Conservation (phyloP, 2,113 vertebrate genomes). For the Zosterops lateralis region DNA sequence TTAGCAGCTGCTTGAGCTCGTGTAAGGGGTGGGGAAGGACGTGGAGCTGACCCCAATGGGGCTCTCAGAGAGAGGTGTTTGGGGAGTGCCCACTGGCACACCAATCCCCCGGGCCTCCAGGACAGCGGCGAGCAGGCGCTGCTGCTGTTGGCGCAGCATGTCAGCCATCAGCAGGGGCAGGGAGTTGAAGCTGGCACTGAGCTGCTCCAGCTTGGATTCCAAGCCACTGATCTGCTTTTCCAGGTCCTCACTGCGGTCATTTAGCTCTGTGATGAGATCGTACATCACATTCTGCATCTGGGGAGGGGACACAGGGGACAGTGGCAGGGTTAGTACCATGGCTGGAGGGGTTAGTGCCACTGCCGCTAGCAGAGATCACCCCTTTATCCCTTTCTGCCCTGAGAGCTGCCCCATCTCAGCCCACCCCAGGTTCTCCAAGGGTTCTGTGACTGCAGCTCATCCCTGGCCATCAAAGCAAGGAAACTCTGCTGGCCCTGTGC, state of each 20-base stretch:
- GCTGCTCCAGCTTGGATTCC: slow-evolving; percentile 92
- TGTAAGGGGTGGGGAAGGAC: slow-evolving; percentile 84
- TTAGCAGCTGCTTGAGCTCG: slow-evolving; percentile 91
- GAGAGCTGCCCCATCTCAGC: not conserved
- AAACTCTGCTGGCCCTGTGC: not conserved
- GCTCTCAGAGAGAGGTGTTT: slow-evolving; percentile 77
- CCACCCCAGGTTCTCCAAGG: not conserved
- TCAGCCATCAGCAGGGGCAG: slow-evolving; percentile 89
- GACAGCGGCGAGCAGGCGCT: slow-evolving; percentile 86
- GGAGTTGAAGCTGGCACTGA: slow-evolving; percentile 85
- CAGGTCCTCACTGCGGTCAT: slow-evolving; percentile 95
- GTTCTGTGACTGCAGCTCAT: not conserved
- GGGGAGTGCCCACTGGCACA: slow-evolving; percentile 73
- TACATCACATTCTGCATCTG: slow-evolving; percentile 99
- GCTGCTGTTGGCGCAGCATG: slow-evolving; percentile 90
- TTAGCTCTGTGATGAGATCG: slow-evolving; percentile 95
- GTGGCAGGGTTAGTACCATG: not conserved
- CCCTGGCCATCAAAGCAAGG: not conserved
- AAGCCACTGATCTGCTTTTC: slow-evolving; percentile 95
- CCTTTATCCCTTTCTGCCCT: not conserved
- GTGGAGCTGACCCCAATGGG: slow-evolving; percentile 80
- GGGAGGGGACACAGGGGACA: not conserved
- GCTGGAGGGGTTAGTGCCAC: not conserved
- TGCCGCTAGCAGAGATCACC: fast-evolving
- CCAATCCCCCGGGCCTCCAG: slow-evolving; percentile 76